Evolutionary conservation across 2,113 vertebrate species (phyloP).

Genomic region (Leptobrachium leishanense): DNA sequence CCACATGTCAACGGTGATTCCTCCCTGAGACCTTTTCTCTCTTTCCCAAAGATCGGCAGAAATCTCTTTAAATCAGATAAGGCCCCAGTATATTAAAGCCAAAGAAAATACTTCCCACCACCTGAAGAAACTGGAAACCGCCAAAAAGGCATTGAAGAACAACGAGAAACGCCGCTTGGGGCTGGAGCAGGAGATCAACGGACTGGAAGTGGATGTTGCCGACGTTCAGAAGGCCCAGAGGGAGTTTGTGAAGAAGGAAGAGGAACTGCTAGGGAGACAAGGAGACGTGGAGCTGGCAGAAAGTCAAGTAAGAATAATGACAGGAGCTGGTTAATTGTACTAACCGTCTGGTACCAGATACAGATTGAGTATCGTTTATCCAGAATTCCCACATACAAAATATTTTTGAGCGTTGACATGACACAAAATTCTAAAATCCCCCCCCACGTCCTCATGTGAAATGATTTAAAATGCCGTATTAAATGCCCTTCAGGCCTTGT

Average conservation of each 20-base stretch:
- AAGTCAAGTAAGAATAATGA: slow-evolving; percentile 74
- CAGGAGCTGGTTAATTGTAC: background rate
- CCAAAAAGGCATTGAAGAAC: slow-evolving; percentile 65
- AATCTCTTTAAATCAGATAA: slow-evolving; percentile 72
- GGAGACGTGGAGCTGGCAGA: slow-evolving; percentile 73
- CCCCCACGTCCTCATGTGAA: no score
- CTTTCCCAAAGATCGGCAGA: slow-evolving; percentile 74
- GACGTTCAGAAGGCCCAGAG: slow-evolving; percentile 74
- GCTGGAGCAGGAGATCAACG: slow-evolving; percentile 74
- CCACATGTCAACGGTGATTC: no score
- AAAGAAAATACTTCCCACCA: slow-evolving; percentile 87
- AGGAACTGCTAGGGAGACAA: slow-evolving; percentile 58
- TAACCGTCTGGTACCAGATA: no score
- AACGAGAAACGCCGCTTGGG: slow-evolving; percentile 63
- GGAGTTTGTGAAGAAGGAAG: slow-evolving; percentile 73
- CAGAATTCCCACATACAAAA: no score
- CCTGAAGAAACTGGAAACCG: slow-evolving; percentile 75
- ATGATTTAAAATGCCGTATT: no score
- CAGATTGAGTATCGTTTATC: no score
- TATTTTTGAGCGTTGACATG: no score
- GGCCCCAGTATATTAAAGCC: slow-evolving; percentile 82
- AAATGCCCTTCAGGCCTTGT: no score
- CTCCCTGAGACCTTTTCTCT: background rate
- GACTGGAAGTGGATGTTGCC: slow-evolving; percentile 66
- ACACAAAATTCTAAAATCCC: no score